These are phyloP conservation scores for Dermolepida albohirtum DNA, from an alignment of 2,888 invertebrate species.

Conservation along the genomic window DNA sequence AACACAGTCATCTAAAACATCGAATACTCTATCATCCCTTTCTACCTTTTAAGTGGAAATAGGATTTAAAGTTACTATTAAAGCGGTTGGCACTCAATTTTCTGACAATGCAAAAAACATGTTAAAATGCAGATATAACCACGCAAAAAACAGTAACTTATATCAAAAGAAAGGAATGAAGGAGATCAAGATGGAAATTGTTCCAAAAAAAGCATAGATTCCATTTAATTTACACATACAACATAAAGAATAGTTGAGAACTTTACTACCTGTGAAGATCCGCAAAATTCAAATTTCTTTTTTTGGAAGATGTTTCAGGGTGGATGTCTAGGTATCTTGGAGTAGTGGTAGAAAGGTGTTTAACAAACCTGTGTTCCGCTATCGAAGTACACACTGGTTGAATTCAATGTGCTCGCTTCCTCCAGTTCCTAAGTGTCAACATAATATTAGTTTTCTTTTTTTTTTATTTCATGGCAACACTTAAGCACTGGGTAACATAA, in stretches of 20 bases:
- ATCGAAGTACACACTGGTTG: constrained; percentile 63
- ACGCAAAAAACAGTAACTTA: constrained; percentile 19
- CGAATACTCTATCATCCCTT: constrained; percentile 44
- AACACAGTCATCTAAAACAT: constrained; percentile 44
- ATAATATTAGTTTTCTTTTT: constrained; percentile 52
- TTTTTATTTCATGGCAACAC: constrained; percentile 57
- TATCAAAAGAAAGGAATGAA: constrained; percentile 41
- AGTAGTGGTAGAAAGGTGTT: constrained; percentile 59
- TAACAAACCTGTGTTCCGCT: constrained; percentile 65
- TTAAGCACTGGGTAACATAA: constrained; percentile 57
- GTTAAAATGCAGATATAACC: background rate
- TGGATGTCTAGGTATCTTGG: constrained; percentile 28
- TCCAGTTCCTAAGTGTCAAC: constrained; percentile 66
- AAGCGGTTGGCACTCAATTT: background rate
- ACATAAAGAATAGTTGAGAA: constrained; percentile 3
- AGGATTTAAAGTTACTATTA: constrained; percentile 35
- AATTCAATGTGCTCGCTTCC: constrained; percentile 62
- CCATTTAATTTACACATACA: constrained; percentile 2
- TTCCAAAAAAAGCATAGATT: constrained; percentile 21
- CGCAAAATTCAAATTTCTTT: constrained; percentile 26
- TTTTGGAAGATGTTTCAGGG: constrained; percentile 26
- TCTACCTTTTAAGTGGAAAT: constrained; percentile 42
- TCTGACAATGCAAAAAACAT: background rate
- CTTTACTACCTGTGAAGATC: constrained; percentile 30
- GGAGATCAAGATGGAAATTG: constrained; percentile 34